Conservation (phyloP, 2,888 invertebrate species). For the Corythucha ciliata region DNA sequence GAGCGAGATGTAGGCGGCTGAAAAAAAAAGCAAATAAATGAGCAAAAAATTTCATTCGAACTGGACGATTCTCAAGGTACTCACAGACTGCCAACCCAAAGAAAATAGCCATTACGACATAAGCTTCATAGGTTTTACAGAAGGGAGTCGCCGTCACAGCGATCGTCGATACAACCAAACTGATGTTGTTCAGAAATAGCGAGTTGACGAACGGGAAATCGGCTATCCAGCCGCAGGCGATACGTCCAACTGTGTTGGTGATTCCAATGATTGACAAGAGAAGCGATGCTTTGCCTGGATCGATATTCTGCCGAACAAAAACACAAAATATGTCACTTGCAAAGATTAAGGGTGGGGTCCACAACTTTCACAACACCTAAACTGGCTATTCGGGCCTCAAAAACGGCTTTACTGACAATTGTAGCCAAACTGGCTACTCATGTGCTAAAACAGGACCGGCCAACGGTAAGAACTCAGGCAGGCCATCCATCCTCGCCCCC, state of each 20-base stretch:
- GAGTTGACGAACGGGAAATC: conserved; percentile 89
- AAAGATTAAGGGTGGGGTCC: too few species aligned
- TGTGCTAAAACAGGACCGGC: too few species aligned
- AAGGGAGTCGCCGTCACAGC: conserved; percentile 75
- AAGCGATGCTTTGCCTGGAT: conserved; percentile 60
- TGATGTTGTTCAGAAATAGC: conserved; percentile 83
- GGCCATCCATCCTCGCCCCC: too few species aligned
- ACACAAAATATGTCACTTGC: conserved; percentile 2
- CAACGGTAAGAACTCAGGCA: too few species aligned
- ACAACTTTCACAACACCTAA: too few species aligned
- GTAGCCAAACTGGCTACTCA: too few species aligned
- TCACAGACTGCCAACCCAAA: conserved; percentile 88
- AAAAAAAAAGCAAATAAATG: conserved; percentile 9
- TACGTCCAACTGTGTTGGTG: conserved; percentile 87
- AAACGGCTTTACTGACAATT: too few species aligned
- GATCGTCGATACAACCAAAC: conserved; percentile 80
- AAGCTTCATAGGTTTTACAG: conserved; percentile 64
- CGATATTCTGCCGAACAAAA: too few species aligned
- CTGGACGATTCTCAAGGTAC: conserved; percentile 39
- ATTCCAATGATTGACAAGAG: conserved; percentile 78
- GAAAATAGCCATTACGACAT: conserved; percentile 71
- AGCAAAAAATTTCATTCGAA: not conserved
- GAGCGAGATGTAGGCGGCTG: conserved; percentile 93
- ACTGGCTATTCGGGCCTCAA: too few species aligned
- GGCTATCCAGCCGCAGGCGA: conserved; percentile 80